phyloP scores from a whole-genome alignment of 2,888 invertebrate species.

The Torymus tubicola region DNA sequence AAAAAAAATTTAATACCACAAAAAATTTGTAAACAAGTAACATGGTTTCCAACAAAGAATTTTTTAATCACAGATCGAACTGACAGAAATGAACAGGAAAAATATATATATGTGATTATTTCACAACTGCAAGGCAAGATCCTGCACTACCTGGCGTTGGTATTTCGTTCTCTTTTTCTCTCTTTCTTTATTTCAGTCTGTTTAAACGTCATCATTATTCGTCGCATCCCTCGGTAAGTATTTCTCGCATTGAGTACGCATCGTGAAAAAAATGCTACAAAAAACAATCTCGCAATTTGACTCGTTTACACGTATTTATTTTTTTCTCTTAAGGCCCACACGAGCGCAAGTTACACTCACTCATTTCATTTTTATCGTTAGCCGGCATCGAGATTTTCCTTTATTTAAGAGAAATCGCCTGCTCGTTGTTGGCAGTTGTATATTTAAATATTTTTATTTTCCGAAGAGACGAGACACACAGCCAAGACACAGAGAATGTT shows the following conservation, averaged over 20 bases:
- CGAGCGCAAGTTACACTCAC: slow-evolving; percentile 58
- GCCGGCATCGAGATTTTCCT: slow-evolving; percentile 39
- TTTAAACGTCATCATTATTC: too few relatives aligned
- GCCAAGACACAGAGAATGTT: slow-evolving; percentile 73
- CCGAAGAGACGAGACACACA: slow-evolving; percentile 63
- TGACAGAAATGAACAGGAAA: too few relatives aligned
- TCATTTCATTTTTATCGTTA: slow-evolving; percentile 59
- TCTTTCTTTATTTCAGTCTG: too few relatives aligned
- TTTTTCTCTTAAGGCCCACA: slow-evolving; percentile 68
- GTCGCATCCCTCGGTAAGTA: slow-evolving; percentile 8
- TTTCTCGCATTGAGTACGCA: slow-evolving; percentile 11
- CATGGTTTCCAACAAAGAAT: too few relatives aligned
- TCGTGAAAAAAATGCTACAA: slow-evolving; percentile 36
- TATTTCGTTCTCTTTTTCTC: too few relatives aligned
- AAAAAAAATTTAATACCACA: too few relatives aligned
- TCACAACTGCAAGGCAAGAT: slow-evolving; percentile 13
- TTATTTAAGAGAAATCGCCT: slow-evolving; percentile 4
- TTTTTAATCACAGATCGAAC: too few relatives aligned
- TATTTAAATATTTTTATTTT: slow-evolving; percentile 11
- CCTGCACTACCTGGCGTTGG: not conserved
- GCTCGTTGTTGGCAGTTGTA: slow-evolving; percentile 22
- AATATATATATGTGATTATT: too few relatives aligned
- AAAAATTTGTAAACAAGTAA: too few relatives aligned
- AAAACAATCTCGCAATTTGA: slow-evolving; percentile 32
- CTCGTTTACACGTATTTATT: slow-evolving; percentile 10